Conservation (phyloP, 2,888 invertebrate species). For the Drosophila melanosoma region DNA sequence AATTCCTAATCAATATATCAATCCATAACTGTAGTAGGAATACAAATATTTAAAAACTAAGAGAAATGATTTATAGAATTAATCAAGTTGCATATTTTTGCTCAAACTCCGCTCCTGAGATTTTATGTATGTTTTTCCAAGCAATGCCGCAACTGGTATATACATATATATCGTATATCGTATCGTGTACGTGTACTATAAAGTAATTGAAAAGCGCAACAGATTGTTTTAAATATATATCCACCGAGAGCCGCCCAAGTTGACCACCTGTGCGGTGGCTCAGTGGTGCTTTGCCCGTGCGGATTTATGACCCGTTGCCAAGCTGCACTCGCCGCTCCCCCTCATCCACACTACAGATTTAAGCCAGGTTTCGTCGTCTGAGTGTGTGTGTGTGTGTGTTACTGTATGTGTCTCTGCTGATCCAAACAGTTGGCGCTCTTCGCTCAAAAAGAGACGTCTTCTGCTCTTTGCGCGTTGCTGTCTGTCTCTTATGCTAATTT, state of each 20-base stretch:
- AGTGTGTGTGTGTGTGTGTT: neutral
- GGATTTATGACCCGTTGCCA: constrained; percentile 64
- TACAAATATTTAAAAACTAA: neutral
- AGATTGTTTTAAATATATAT: constrained; percentile 77
- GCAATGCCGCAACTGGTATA: constrained; percentile 32
- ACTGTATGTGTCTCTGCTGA: constrained; percentile 44
- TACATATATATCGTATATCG: constrained; percentile 48
- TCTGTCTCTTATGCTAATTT: constrained; percentile 72
- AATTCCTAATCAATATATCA: no score
- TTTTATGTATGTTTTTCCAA: constrained; percentile 29
- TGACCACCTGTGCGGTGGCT: constrained; percentile 73
- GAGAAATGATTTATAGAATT: neutral
- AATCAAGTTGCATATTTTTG: neutral
- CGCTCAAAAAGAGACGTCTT: constrained; percentile 44
- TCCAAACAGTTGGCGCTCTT: constrained; percentile 51
- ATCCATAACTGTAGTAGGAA: neutral
- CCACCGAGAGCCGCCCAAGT: constrained; percentile 73
- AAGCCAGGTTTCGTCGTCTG: neutral
- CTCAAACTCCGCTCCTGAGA: constrained; percentile 57
- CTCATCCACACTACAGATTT: neutral
- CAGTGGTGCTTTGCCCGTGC: constrained; percentile 36
- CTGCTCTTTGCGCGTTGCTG: constrained; percentile 17
- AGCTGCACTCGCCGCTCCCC: constrained; percentile 12
- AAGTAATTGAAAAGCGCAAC: constrained; percentile 81
- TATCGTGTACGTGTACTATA: constrained; percentile 77